Evolutionary conservation across 2,888 invertebrate genomes (phyloP), one percentile per base, ranked within the genome.

Genomic region (Eupelmus urozonus): DNA sequence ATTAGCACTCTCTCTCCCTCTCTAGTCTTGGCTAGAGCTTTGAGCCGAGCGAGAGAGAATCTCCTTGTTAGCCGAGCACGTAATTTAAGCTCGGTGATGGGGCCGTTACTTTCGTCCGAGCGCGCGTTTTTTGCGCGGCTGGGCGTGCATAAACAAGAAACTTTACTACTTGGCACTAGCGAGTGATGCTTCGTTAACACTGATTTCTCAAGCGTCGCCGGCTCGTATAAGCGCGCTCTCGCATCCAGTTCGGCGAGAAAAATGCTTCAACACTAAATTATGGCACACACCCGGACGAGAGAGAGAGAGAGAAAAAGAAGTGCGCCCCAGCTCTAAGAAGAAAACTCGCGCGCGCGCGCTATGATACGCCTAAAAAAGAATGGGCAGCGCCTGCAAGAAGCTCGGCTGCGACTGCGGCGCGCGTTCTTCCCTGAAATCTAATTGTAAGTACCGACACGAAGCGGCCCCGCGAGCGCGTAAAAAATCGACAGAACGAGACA

Each of bases 121-220:
- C 49, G 51, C 29, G 13, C 16, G 27, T 40, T 25, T 51, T 60
- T 60, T 60, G 60, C 53, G 60, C 60, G 27, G 53, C 23, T 55
- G 27, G 20, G n/a, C 29, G 62, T n/a, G 63, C 59, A 65, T 76
- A 71, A 71, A 76, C 59, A 76, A 76, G 76, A 76, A 76, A 76
- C 45, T 76, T 76, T 76, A 76, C 70, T 76, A 40, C 65, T 70
- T 62, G 62, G 27, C 75, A 70, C 63, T 76, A 49, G 55, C n/a
- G 29, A 27, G 40, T 34, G 53, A 60, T 67, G 67, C 67, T 75
- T 75, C 75, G 75, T 75, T 75, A 75, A 67, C 75, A 75, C 59
- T 40, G 67, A 67, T 67, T 53, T 18, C 40, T 49, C 34, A 16
- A 16, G 25, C 55, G 40, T 49, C 23, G 1, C 34, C n/a, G n/a